Conservation (phyloP, 2,888 invertebrate species). For the Pharmacophagus antenor region DNA sequence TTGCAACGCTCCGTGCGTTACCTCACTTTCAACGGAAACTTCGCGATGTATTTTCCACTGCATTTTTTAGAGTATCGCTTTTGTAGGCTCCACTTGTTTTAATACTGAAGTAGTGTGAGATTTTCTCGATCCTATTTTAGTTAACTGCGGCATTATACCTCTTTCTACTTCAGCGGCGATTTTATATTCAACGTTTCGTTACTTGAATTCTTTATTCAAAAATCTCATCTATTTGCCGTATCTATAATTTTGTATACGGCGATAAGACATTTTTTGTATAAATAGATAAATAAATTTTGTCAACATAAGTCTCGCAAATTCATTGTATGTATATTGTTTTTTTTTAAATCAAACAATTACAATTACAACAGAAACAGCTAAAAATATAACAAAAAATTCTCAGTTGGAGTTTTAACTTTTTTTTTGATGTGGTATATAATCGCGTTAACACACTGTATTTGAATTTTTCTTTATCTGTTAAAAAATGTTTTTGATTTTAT, state of each 20-base stretch:
- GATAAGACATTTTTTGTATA: too few relatives aligned
- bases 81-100: conserved; percentile 73
- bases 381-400: too few relatives aligned
- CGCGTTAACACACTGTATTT: not conserved
- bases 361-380: too few relatives aligned
- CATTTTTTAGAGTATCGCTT: conserved; percentile 79
- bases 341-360: too few relatives aligned
- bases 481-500: not conserved
- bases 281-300: too few relatives aligned
- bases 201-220: not conserved
- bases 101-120: conserved; percentile 64
- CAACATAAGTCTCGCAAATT: too few relatives aligned
- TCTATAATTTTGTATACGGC: too few relatives aligned
- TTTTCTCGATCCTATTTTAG: conserved; percentile 50
- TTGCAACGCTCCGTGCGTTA: conserved; percentile 76
- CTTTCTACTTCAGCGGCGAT: not conserved
- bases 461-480: not conserved
- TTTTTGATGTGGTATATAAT: too few relatives aligned
- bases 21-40: conserved; percentile 77
- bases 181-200: conserved; percentile 15
- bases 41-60: conserved; percentile 76
- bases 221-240: too few relatives aligned
- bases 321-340: too few relatives aligned
- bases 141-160: conserved; percentile 30
- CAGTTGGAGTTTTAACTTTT: too few relatives aligned